A percentile compares a stretch with the other conserved stretches of the same genome.
Evolutionary conservation across 2,113 vertebrate genomes (phyloP).

Genomic region (Labeo rohita): DNA sequence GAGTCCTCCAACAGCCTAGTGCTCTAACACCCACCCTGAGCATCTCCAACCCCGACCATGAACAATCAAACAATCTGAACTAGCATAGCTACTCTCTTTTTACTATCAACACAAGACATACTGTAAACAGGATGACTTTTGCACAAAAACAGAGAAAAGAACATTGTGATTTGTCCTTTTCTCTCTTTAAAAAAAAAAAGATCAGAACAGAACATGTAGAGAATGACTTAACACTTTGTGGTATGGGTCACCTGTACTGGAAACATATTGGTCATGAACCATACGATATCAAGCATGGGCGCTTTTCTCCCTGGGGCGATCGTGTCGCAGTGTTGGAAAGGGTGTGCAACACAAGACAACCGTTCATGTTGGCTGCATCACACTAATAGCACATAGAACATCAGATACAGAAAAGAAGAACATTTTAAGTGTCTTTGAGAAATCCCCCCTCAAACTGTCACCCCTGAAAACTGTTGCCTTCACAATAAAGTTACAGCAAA

Average conservation of each 20-base stretch:
- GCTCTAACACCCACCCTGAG: slow-evolving; percentile 64
- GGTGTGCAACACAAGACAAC: slow-evolving; percentile 99
- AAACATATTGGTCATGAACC: slow-evolving; percentile 99
- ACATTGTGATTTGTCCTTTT: slow-evolving; percentile 56
- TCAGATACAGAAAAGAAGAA: slow-evolving; percentile 99
- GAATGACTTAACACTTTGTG: slow-evolving; percentile 99
- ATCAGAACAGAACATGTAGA: slow-evolving; percentile 83
- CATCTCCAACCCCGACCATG: slow-evolving; percentile 56
- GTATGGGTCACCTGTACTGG: slow-evolving; percentile 99
- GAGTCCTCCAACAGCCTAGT: slow-evolving; percentile 65
- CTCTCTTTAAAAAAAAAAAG: slow-evolving; percentile 69
- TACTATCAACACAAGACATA: slow-evolving; percentile 56
- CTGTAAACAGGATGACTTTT: slow-evolving; percentile 55
- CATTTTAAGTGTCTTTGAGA: slow-evolving; percentile 91
- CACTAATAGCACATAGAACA: slow-evolving; percentile 99
- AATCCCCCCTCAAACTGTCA: slow-evolving; percentile 67
- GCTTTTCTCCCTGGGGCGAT: slow-evolving; percentile 94
- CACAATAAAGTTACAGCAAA: slow-evolving; percentile 65
- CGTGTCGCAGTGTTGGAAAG: slow-evolving; percentile 99
- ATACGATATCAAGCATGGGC: slow-evolving; percentile 99
- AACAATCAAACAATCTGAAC: slow-evolving; percentile 37
- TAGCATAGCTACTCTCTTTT: slow-evolving; percentile 41
- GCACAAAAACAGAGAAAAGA: slow-evolving; percentile 54
- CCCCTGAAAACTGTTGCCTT: slow-evolving; percentile 74
- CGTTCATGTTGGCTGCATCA: slow-evolving; percentile 99